Evolutionary conservation across 2,888 invertebrate species (phyloP).

Genomic region (Latrodectus hesperus): DNA sequence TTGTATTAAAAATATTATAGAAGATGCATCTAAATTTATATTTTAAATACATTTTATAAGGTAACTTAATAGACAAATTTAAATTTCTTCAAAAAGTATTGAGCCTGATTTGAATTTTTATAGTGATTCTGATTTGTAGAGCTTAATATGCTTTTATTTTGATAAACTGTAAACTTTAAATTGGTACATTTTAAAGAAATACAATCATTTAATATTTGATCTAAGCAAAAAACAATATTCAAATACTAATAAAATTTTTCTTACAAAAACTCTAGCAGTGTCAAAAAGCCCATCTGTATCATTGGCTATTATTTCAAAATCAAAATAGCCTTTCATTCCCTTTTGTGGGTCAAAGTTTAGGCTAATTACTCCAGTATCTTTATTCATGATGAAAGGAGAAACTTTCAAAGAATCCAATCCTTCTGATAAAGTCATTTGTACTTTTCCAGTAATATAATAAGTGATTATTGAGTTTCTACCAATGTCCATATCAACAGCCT

Average conservation of each 20-base stretch:
- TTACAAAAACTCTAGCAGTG: conserved; percentile 85
- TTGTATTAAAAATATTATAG: too few relatives aligned
- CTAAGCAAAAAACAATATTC: too few relatives aligned
- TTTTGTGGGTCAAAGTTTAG: conserved; percentile 96
- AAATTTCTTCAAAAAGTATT: too few relatives aligned
- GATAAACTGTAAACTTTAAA: too few relatives aligned
- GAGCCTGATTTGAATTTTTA: too few relatives aligned
- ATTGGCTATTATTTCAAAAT: conserved; percentile 90
- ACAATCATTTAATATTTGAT: too few relatives aligned
- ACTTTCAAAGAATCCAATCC: conserved; percentile 84
- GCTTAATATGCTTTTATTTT: too few relatives aligned
- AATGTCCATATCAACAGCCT: conserved; percentile 74
- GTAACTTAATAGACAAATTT: too few relatives aligned
- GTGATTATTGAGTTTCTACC: conserved; percentile 74
- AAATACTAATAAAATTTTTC: conserved; percentile 40
- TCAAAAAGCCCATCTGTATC: conserved; percentile 88
- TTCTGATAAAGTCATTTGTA: conserved; percentile 68
- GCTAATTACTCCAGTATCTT: conserved; percentile 86
- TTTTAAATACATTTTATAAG: too few relatives aligned
- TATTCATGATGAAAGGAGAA: conserved; percentile 88
- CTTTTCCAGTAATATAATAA: conserved; percentile 78
- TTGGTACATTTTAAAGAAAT: too few relatives aligned
- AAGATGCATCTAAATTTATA: too few relatives aligned
- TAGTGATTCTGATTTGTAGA: too few relatives aligned
- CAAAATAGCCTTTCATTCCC: conserved; percentile 97